Base-by-base conservation (phyloP, 2,797 vertebrate genomes). In the Rhinichthys osculus region DNA sequence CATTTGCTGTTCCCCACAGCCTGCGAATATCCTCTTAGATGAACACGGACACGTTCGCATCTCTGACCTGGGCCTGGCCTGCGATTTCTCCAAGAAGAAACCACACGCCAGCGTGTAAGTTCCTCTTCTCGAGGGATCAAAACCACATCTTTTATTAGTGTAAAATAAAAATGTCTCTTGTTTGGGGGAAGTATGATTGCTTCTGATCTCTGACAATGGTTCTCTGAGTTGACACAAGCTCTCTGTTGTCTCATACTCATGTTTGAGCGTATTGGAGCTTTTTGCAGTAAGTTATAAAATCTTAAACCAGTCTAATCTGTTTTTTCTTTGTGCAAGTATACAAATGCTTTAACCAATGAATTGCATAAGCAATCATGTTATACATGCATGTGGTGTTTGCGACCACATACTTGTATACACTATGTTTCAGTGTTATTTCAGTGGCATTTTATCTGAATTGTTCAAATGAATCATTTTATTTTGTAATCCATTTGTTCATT, bases 31-130 rank as follows among this genome's bases (percentile, higher is more conserved):
- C 93, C 94, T 99, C 78, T 76, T 99, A 95, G 98, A 99, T 52
- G 98, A 99, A 62, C 96, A 99, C 0, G 98, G 98, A 13, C 98
- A 99, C 0, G 97, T 98, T 38, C 96, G 98, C 76, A 99, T 99
- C 94, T 99, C 98, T 0, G 98, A 99, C 92, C 96, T 99, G 4
- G 98, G 98, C 6, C 96, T 99, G 74, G 98, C 98, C 78, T 99
- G 98, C 13, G 98, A 99, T 92, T 99, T 99, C 88, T 99, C 98
- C 89, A 99, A 98, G 89, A 99, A 99, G 95, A 99, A 99, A 92
- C 98, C 98, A 0, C 98, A 99, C 1, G 98, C 98, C 77, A 99
- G 98, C 0, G 98, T 99, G 98, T 99, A 85, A 97, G 86, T 91
- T 40, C 42, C 77, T 72, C 52, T 59, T 27, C 38, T 40, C 7